Conservation (phyloP, 2,888 invertebrate species). For the Hermaeophaga mercurialis region DNA sequence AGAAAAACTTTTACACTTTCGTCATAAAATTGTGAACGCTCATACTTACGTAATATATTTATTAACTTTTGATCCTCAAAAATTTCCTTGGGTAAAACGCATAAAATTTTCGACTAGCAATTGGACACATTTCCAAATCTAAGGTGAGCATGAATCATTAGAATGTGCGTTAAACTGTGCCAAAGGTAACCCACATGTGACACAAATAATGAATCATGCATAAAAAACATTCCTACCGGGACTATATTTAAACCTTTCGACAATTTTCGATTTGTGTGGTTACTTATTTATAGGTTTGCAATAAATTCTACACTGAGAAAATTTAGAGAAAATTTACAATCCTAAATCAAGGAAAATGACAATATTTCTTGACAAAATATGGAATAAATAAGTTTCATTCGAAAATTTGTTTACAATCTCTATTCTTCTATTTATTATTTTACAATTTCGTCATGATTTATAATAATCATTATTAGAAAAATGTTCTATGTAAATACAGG, state of each 20-base stretch:
- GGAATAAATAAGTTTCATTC: no score
- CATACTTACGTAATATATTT: no score
- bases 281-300: constrained; percentile 7
- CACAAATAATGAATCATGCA: constrained; percentile 37
- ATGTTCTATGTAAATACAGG: no score
- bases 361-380: no score
- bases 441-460: no score
- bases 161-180: constrained; percentile 32
- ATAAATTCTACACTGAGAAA: not conserved
- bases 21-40: no score
- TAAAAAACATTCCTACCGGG: constrained; percentile 26
- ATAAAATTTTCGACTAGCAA: not conserved
- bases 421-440: no score
- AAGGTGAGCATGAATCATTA: constrained; percentile 20
- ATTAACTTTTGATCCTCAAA: no score
- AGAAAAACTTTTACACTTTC: not conserved
- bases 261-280: not conserved
- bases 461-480: no score
- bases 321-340: not conserved
- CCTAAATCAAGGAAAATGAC: no score
- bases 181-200: constrained; percentile 43
- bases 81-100: not conserved
- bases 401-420: no score
- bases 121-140: not conserved
- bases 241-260: constrained; percentile 5